A percentile compares a stretch with the other conserved stretches of the same genome.
phyloP scores from a whole-genome alignment of 2,888 invertebrate species.

The Tetramorium bicarinatum region DNA sequence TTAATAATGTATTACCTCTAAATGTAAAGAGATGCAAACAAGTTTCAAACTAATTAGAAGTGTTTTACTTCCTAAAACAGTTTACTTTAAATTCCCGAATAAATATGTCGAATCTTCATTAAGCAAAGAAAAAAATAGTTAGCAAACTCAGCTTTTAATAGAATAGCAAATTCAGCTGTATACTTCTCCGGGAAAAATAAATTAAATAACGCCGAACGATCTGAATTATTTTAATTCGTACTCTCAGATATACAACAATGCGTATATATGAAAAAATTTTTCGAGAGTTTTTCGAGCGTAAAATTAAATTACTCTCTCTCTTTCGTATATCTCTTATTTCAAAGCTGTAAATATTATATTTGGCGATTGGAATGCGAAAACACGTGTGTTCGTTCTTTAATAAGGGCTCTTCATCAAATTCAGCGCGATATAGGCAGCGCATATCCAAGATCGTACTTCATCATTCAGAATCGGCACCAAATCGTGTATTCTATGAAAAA shows the following conservation, averaged over 20 bases:
- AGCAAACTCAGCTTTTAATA: slow-evolving; percentile 12
- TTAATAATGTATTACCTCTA: background rate
- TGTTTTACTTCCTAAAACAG: slow-evolving; percentile 11
- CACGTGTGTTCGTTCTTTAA: slow-evolving; percentile 32
- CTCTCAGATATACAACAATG: background rate
- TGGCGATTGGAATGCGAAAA: background rate
- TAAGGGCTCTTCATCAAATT: slow-evolving; percentile 46
- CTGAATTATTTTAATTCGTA: slow-evolving; percentile 33
- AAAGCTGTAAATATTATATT: slow-evolving; percentile 26
- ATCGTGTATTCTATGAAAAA: slow-evolving; percentile 33
- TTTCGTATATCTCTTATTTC: slow-evolving; percentile 27
- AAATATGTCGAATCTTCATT: slow-evolving; percentile 14
- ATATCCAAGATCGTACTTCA: slow-evolving; percentile 32
- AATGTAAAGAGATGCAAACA: background rate
- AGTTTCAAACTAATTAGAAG: slow-evolving; percentile 17
- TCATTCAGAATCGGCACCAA: background rate
- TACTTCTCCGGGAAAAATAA: slow-evolving; percentile 8
- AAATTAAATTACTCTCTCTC: slow-evolving; percentile 24
- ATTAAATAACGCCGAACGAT: slow-evolving; percentile 16
- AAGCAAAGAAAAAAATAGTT: background rate
- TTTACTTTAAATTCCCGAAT: background rate
- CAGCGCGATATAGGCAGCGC: background rate
- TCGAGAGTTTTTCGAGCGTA: background rate
- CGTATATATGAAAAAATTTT: background rate
- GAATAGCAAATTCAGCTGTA: background rate